phyloP scores from a whole-genome alignment of 2,888 invertebrate species.

The Troides helena region DNA sequence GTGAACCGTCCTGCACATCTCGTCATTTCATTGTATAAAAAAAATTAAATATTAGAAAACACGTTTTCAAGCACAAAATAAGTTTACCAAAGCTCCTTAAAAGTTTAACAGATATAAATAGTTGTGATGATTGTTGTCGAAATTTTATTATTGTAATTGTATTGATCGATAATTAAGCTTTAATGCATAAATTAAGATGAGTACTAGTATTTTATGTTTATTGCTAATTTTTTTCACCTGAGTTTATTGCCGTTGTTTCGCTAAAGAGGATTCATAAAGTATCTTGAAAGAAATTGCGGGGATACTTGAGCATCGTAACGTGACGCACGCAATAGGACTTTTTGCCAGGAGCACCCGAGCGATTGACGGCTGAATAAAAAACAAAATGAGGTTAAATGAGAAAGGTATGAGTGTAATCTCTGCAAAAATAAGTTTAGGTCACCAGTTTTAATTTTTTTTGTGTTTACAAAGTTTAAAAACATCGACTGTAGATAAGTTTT shows the following conservation, averaged over 20 bases:
- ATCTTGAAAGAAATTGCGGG: slow-evolving; percentile 51
- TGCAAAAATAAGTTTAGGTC: slow-evolving; percentile 25
- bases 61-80: too few relatives aligned
- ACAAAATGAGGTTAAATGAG: slow-evolving; percentile 54
- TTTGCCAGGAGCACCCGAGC: slow-evolving; percentile 62
- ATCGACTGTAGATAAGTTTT: too few relatives aligned
- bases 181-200: not conserved
- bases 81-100: too few relatives aligned
- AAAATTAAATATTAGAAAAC: too few relatives aligned
- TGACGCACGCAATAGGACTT: slow-evolving; percentile 61
- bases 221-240: not conserved
- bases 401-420: slow-evolving; percentile 44
- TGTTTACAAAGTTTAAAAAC: too few relatives aligned
- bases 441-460: slow-evolving; percentile 30
- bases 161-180: not conserved
- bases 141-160: not conserved
- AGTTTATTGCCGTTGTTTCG: slow-evolving; percentile 13
- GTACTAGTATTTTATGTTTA: slow-evolving; percentile 1
- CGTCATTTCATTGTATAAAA: too few relatives aligned
- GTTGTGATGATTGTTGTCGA: too few relatives aligned
- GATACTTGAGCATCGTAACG: slow-evolving; percentile 45
- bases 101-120: too few relatives aligned
- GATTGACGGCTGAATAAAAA: slow-evolving; percentile 58
- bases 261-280: slow-evolving; percentile 49
- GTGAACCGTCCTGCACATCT: too few relatives aligned